These are phyloP conservation scores for Nymphalis urticae DNA, from an alignment of 2,888 invertebrate species.

Conservation along the genomic window DNA sequence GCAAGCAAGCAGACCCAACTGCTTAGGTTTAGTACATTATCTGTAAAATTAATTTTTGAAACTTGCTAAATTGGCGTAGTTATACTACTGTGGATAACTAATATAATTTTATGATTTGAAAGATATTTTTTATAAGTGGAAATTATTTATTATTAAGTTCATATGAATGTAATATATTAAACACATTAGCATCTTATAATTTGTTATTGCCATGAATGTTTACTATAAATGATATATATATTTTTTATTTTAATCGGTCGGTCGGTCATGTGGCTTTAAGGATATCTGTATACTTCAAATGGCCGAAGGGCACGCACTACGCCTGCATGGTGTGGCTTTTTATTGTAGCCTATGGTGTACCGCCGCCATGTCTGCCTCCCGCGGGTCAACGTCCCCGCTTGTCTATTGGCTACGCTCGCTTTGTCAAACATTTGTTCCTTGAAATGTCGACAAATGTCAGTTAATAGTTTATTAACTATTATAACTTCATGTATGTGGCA, in stretches of 20 bases:
- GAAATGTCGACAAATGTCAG: slow-evolving; percentile 31
- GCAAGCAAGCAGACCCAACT: no score
- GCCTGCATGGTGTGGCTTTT: slow-evolving; percentile 44
- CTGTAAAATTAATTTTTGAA: no score
- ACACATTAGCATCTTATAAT: not conserved
- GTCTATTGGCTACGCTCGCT: slow-evolving; percentile 64
- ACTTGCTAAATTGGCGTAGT: no score
- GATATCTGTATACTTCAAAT: slow-evolving; percentile 27
- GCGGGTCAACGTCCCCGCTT: slow-evolving; percentile 63
- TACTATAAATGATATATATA: not conserved
- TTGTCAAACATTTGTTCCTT: slow-evolving; percentile 57
- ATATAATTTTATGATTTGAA: no score
- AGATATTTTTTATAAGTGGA: no score
- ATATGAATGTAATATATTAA: no score
- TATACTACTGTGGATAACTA: no score
- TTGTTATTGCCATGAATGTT: not conserved
- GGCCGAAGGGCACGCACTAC: slow-evolving; percentile 25
- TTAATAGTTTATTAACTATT: no score
- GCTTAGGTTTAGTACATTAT: no score
- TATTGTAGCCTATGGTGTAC: slow-evolving; percentile 60
- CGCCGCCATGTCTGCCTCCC: slow-evolving; percentile 70
- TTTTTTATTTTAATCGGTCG: not conserved
- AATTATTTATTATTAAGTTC: no score
- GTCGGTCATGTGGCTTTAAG: not conserved
- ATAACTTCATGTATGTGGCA: no score